Base-by-base conservation (phyloP, 1,140 invertebrate species). In the Drosophila rufa region DNA sequence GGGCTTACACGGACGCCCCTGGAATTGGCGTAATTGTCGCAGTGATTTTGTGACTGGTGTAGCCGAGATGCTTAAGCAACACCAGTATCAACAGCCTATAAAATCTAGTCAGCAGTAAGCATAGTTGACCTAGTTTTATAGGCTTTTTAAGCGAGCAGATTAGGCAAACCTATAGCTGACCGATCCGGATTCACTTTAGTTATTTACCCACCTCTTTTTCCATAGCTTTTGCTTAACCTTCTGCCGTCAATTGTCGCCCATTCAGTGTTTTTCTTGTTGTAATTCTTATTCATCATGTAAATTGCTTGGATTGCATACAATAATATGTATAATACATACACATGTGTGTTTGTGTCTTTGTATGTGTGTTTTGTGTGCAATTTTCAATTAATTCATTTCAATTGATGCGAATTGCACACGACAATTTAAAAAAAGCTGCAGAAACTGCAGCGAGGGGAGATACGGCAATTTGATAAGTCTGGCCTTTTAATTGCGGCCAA, bases 371-470 rank as follows among this genome's bases (percentile, higher is more conserved):
- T 46, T 70, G 56, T 71, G 73, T 78, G 82, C 82, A 87, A 85
- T 84, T 79, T 74, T 80, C 77, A 79, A 75, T 84, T 84, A 85
- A 85, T 87, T 87, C 80, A 68, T 76, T 69, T 84, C 84, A 87
- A 89, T 89, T 89, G 85, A 89, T 65, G 74, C 68, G 80, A 77
- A 84, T 89, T 76, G 73, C 84, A 79, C 62, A 77, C 75, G 76
- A 70, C 64, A 79, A 77, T 86, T 68, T 66, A 50, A 45, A 59
- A 50, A 36, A 36, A 19, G 66, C 45, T 71, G 53, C 69, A 73
- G 38, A 17, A 69, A 68, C 33, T 51, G 64, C 43, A 68, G 40
- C 46, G 46, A 70, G 69, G 69, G 67, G 45, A 46, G 66, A 27
- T 46, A 48, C 33, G 27, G 43, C 38, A 68, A 77, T 83, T 75